Conservation (phyloP, 2,797 vertebrate species). For the Spatula clypeata region DNA sequence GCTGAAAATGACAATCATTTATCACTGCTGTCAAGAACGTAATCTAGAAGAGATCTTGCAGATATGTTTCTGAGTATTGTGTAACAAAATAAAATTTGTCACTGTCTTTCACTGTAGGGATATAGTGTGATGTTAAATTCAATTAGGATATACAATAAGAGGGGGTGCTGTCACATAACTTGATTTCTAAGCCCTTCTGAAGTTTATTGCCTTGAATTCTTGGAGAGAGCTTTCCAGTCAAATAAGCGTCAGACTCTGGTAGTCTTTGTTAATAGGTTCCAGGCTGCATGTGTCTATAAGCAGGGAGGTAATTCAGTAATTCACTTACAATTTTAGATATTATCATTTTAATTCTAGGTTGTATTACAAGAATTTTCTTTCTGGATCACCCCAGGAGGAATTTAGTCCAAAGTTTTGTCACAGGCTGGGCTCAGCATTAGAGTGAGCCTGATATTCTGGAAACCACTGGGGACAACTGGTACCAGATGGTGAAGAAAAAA, state of each 20-base stretch:
- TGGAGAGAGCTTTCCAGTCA: background rate
- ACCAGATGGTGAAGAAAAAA: background rate
- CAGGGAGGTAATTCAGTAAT: background rate
- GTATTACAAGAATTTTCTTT: background rate
- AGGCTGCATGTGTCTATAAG: background rate
- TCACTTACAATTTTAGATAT: background rate
- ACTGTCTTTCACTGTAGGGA: slow-evolving; percentile 15
- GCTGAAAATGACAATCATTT: slow-evolving; percentile 46
- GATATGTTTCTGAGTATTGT: slow-evolving; percentile 11
- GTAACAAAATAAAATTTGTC: slow-evolving; percentile 52
- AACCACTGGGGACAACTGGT: background rate
- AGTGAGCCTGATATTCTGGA: background rate
- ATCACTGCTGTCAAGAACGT: slow-evolving; percentile 25
- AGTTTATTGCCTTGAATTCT: slow-evolving; percentile 12
- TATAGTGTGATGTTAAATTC: slow-evolving; percentile 10
- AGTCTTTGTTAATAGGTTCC: background rate
- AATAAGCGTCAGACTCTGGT: background rate
- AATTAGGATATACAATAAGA: background rate
- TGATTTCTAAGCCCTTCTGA: background rate
- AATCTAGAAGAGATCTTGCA: background rate
- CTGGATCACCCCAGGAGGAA: background rate
- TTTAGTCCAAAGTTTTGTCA: background rate
- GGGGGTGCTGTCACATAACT: background rate
- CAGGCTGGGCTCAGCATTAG: background rate
- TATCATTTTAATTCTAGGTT: background rate